A percentile compares a stretch with the other conserved stretches of the same genome.
Conservation (phyloP, 2,113 vertebrate genomes). For the Hemiprocne comata region DNA sequence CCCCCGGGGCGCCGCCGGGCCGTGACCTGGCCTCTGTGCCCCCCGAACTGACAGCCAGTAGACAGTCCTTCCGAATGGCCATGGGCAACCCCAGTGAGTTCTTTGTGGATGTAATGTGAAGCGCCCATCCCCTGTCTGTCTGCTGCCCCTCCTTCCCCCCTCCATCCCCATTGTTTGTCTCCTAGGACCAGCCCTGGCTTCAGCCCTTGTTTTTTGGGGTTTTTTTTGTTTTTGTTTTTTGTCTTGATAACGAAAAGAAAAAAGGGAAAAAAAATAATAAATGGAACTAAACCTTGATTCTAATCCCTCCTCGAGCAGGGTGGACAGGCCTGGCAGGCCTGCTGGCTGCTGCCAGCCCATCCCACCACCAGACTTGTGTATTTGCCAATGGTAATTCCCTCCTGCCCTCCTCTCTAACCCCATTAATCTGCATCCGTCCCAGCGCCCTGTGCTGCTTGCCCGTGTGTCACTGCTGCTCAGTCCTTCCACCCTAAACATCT, state of each 20-base stretch:
- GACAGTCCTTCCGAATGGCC: slow-evolving; percentile 95
- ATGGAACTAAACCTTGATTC: slow-evolving; percentile 77
- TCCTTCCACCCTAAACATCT: slow-evolving; percentile 74
- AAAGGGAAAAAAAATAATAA: slow-evolving; percentile 75
- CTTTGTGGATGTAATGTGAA: slow-evolving; percentile 98
- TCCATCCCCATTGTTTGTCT: slow-evolving; percentile 41
- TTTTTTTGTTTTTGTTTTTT: slow-evolving; percentile 48
- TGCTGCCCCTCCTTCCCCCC: slow-evolving; percentile 10
- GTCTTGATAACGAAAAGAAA: slow-evolving; percentile 73
- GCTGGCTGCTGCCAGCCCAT: slow-evolving; percentile 37
- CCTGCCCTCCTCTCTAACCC: slow-evolving; percentile 66
- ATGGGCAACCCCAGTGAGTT: slow-evolving; percentile 97
- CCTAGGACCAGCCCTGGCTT: slow-evolving; percentile 61
- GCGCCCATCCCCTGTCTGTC: slow-evolving; percentile 47
- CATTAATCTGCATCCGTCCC: slow-evolving; percentile 72
- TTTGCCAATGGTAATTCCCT: slow-evolving; percentile 47
- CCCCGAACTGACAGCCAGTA: slow-evolving; percentile 93
- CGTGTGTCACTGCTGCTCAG: slow-evolving; percentile 51
- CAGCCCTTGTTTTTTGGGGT: slow-evolving; percentile 23
- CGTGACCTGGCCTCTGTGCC: slow-evolving; percentile 91
- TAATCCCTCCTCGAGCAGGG: slow-evolving; percentile 72
- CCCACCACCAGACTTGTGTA: slow-evolving; percentile 46
- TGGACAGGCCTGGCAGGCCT: slow-evolving; percentile 20
- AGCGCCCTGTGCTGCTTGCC: slow-evolving; percentile 59
- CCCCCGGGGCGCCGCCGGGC: slow-evolving; percentile 83